phyloP scores from a whole-genome alignment of 2,113 vertebrate genomes.

The Barbus barbus region DNA sequence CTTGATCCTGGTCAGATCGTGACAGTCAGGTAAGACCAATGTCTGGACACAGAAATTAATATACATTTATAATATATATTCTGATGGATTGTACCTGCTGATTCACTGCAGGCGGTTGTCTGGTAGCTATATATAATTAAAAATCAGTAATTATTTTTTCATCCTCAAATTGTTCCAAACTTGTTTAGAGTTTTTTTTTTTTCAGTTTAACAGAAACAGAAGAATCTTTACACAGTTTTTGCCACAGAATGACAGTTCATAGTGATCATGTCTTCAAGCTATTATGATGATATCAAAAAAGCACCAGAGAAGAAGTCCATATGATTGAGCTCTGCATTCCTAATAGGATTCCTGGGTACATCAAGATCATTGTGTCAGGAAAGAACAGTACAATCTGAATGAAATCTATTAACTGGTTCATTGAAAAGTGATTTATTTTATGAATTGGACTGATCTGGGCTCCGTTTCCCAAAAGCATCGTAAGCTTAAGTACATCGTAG shows the following conservation, averaged over 20 bases:
- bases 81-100: background rate
- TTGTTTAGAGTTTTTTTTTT: background rate
- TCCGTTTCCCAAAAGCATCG: too few relatives aligned
- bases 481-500: too few relatives aligned
- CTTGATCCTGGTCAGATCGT: slow-evolving; percentile 93
- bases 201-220: background rate
- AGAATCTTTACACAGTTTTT: background rate
- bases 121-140: background rate
- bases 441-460: background rate
- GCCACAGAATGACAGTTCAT: background rate
- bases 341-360: background rate
- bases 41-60: background rate
- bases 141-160: background rate
- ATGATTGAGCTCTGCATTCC: too few relatives aligned
- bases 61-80: background rate
- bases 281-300: background rate
- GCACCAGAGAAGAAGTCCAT: background rate
- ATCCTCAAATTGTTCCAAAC: background rate
- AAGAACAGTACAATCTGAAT: background rate
- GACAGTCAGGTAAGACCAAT: slow-evolving; percentile 86
- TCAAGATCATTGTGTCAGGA: background rate
- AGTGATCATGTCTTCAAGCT: background rate
- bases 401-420: background rate
- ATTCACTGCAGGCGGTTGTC: background rate
- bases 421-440: background rate